Evolutionary conservation across 2,113 vertebrate genomes (phyloP).

Genomic region (Dryoscopus gambensis): DNA sequence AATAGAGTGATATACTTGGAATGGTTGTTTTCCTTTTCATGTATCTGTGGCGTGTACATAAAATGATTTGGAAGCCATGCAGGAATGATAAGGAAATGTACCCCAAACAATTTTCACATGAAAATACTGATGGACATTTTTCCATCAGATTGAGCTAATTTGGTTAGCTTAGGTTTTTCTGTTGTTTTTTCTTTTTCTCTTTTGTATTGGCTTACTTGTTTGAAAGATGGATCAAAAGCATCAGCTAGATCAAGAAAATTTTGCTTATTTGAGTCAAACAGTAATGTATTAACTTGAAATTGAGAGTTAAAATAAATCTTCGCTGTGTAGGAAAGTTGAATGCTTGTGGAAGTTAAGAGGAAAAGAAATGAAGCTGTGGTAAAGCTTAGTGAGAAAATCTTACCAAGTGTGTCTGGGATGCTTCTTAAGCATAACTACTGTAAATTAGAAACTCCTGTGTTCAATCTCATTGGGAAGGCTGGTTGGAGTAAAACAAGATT

Average conservation of each 20-base stretch:
- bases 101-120: neutral
- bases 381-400: neutral
- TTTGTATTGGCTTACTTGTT: neutral
- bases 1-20: neutral
- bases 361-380: neutral
- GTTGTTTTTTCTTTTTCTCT: neutral
- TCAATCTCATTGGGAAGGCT: neutral
- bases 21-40: neutral
- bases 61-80: neutral
- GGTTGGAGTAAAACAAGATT: neutral
- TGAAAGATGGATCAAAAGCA: neutral
- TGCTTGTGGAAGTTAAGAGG: neutral
- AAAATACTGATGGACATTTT: neutral
- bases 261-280: neutral
- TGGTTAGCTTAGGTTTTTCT: neutral
- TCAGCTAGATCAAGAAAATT: neutral
- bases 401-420: neutral
- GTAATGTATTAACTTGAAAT: neutral
- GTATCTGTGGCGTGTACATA: neutral
- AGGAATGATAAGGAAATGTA: neutral
- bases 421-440: neutral
- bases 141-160: neutral
- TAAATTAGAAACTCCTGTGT: neutral
- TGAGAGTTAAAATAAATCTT: neutral
- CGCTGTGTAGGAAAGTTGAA: neutral